Evolutionary conservation across 92 coral and sea anemone genomes (phyloP).

Genomic region (Zoanthus solanderi): DNA sequence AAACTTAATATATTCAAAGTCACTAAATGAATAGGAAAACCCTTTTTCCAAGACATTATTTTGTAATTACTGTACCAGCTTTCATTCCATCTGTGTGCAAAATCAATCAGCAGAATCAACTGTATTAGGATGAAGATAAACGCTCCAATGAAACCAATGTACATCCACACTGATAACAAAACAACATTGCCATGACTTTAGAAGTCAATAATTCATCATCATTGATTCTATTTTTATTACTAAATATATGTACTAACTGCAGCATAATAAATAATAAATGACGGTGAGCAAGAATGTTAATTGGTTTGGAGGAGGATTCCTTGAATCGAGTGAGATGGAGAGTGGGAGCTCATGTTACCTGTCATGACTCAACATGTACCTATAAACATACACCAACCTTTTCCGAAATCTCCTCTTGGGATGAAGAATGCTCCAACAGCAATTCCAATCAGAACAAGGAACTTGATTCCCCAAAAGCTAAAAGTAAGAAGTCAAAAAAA

Average conservation of each 20-base stretch:
- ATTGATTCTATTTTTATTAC: neutral
- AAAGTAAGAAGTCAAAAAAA: neutral
- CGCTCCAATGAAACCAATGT: constrained; percentile 93
- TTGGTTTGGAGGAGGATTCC: too few relatives aligned
- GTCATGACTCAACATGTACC: neutral
- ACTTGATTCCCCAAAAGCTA: constrained; percentile 93
- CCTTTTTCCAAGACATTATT: neutral
- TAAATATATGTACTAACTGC: too few relatives aligned
- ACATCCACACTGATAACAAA: constrained; percentile 81
- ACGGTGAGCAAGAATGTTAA: too few relatives aligned
- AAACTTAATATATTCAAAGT: too few relatives aligned
- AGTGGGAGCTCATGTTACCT: neutral
- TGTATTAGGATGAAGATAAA: constrained; percentile 89
- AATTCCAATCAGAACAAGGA: constrained; percentile 76
- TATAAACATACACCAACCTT: constrained; percentile 58
- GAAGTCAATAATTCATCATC: neutral
- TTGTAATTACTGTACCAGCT: constrained; percentile 66
- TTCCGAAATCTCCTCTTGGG: constrained; percentile 86
- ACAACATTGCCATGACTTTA: neutral
- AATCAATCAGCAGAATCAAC: constrained; percentile 87
- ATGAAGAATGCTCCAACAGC: constrained; percentile 93
- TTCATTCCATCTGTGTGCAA: constrained; percentile 98
- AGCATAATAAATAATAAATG: too few relatives aligned
- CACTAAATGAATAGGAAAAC: neutral
- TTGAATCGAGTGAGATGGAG: too few relatives aligned